Conservation (phyloP, 2,888 invertebrate genomes). For the Dryocosmus kuriphilus region DNA sequence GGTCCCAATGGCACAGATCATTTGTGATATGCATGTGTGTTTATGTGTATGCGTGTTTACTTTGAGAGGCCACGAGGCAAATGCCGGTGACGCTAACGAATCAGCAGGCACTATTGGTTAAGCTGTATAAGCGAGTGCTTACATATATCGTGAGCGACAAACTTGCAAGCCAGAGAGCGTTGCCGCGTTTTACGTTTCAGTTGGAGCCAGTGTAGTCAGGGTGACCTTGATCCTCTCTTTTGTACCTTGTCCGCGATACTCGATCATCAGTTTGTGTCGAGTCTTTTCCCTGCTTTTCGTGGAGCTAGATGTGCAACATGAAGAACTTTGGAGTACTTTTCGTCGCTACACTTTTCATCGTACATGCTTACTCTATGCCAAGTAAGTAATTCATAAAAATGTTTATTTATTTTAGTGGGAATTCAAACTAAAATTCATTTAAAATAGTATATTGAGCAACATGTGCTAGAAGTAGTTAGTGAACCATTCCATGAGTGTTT, state of each 20-base stretch:
- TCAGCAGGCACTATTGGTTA: slow-evolving; percentile 51
- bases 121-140: slow-evolving; percentile 20
- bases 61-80: slow-evolving; percentile 28
- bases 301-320: slow-evolving; percentile 56
- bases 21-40: not conserved
- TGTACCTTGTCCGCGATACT: slow-evolving; percentile 49
- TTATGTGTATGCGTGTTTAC: not conserved
- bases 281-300: slow-evolving; percentile 54
- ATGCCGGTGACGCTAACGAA: slow-evolving; percentile 46
- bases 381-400: slow-evolving; percentile 61
- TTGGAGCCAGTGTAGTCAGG: slow-evolving; percentile 62
- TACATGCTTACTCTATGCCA: slow-evolving; percentile 66
- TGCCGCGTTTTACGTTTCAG: slow-evolving; percentile 62
- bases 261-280: slow-evolving; percentile 56
- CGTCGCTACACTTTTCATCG: slow-evolving; percentile 64
- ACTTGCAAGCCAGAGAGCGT: slow-evolving; percentile 57
- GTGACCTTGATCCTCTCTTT: slow-evolving; percentile 60
- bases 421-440: too few species aligned
- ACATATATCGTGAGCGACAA: slow-evolving; percentile 54
- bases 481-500: too few species aligned
- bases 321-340: slow-evolving; percentile 60
- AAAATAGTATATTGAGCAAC: too few species aligned
- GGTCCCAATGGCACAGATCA: not conserved
- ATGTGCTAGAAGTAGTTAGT: too few species aligned
- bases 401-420: not conserved